Evolutionary conservation across 2,113 vertebrate species (phyloP).

Genomic region (Fukomys damarensis): DNA sequence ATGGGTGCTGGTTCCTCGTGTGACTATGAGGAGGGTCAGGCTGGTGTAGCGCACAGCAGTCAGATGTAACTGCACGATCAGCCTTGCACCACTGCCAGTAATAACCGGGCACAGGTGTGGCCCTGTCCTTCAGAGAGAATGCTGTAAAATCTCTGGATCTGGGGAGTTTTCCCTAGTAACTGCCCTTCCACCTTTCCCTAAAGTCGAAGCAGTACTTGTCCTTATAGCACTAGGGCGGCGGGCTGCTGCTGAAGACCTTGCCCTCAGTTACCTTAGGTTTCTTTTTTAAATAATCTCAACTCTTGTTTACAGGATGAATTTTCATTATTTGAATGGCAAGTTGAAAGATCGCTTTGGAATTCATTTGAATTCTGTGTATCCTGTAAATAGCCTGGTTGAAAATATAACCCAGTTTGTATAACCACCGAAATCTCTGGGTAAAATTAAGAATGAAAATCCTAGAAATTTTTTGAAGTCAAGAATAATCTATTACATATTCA

Average conservation of each 20-base stretch:
- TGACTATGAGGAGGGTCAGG: background rate
- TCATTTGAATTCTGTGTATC: background rate
- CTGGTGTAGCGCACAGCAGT: background rate
- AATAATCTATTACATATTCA: background rate
- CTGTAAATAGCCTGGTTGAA: background rate
- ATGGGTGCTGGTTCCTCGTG: background rate
- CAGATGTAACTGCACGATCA: background rate
- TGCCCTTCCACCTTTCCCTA: background rate
- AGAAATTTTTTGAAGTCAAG: background rate
- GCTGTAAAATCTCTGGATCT: background rate
- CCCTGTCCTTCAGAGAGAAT: background rate
- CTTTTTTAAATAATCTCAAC: background rate
- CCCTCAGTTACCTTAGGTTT: background rate
- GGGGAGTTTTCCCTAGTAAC: background rate
- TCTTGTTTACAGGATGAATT: background rate
- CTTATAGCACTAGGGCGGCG: background rate
- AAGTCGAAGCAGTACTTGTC: background rate
- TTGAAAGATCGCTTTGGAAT: background rate
- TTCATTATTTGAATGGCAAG: background rate
- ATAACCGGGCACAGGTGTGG: too few species aligned
- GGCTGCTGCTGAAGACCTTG: too few species aligned
- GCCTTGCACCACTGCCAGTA: background rate
- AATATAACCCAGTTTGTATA: background rate
- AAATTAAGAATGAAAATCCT: background rate
- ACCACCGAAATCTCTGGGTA: background rate